Base-by-base conservation (phyloP, 2,797 vertebrate species). In the Leuciscus waleckii region DNA sequence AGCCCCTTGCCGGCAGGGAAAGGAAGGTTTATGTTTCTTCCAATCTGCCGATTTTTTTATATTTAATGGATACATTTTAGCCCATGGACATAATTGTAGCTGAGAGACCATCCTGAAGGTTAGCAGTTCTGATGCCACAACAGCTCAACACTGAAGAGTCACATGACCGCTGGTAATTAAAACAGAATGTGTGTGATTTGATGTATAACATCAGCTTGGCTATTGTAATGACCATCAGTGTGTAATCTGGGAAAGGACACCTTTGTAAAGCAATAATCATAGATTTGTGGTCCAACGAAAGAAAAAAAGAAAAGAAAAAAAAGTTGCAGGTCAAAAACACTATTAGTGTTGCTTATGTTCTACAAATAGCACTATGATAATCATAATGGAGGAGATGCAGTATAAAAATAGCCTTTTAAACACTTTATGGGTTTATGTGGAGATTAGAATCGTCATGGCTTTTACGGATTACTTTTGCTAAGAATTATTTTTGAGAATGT, bases 21-120 rank as follows among this genome's bases (percentile, higher is more conserved):
- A 35, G 54, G 39, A 80, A 43, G 88, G 87, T 87, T 90, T 87
- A 84, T 82, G 85, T 89, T 89, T 84, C 88, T 68, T 80, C 84
- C 77, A 85, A 85, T 70, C 46, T 2, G 69, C 65, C 74, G 54
- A 37, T 78, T 87, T 87, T 89, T 89, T 86, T 86, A 67, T 85
- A 80, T 86, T 76, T 89, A 87, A 90, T 89, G 88, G 87, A 87
- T 49, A 51, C 74, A 82, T 86, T 79, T 69, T 39, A 85, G 51
- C 46, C 41, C 21, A 69, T 82, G 79, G 70, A 83, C 83, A 83
- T 39, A 69, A 87, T 87, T 71, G 14, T 67, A 73, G 67, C 85
- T 71, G 68, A 78, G 68, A 79, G 84, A 79, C 73, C 81, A 79
- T 58, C 63, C 61, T 35, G n/a, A 82, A 71, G 56, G 70, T 75